Evolutionary conservation across 2,797 vertebrate genomes (phyloP).

Genomic region (Lagodon rhomboides): DNA sequence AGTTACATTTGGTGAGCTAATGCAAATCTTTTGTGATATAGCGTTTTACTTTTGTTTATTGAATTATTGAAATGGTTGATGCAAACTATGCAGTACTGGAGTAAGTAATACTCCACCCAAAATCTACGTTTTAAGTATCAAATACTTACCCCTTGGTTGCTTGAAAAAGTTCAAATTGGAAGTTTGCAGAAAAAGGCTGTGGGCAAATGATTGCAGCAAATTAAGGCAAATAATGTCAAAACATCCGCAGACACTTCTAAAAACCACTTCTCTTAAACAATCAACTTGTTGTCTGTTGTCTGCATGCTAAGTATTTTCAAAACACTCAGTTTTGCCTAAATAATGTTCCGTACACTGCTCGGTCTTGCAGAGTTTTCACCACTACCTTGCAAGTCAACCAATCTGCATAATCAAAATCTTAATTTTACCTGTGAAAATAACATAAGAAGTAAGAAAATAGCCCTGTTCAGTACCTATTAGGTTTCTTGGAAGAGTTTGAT

Average conservation of each 20-base stretch:
- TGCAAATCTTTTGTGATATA: constrained; percentile 3
- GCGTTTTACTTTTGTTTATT: constrained; percentile 5
- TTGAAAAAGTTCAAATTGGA: neutral
- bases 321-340: neutral
- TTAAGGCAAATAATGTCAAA: neutral
- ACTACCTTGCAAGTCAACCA: neutral
- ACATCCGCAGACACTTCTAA: neutral
- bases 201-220: neutral
- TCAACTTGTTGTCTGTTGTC: neutral
- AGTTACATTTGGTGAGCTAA: constrained; percentile 1
- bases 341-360: neutral
- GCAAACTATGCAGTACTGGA: neutral
- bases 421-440: too few relatives aligned
- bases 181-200: neutral
- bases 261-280: neutral
- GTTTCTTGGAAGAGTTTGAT: too few relatives aligned
- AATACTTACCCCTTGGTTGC: too few relatives aligned
- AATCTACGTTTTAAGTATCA: neutral
- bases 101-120: neutral
- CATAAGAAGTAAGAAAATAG: too few relatives aligned
- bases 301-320: neutral
- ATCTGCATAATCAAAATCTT: neutral
- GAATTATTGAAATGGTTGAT: neutral
- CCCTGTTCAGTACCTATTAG: too few relatives aligned
- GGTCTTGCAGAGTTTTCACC: neutral